Evolutionary conservation across 1,140 invertebrate genomes (phyloP), one percentile per base, ranked within the genome.

Genomic region (Caenorhabditis latens): DNA sequence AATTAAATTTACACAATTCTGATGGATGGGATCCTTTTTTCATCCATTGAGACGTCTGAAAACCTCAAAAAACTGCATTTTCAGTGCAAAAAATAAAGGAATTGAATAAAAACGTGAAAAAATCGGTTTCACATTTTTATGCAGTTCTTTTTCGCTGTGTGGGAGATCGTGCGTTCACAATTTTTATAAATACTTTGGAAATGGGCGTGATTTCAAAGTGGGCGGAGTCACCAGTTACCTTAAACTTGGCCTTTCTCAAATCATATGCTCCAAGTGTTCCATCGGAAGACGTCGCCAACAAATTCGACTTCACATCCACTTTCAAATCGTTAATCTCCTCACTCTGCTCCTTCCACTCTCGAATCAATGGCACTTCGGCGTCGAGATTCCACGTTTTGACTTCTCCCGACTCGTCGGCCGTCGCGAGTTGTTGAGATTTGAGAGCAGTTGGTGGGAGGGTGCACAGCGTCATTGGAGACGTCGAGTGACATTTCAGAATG

Each of bases 311-410:
- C 4, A 71, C 57, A 24, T 87, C 71, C 24, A 88, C 58, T 24
- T 61, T 57, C 32, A 88, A 32, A 40, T 82, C 87, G 48, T 88
- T 88, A 40, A 88, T 87, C n/a, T 86, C 86, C 42, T 84, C 83
- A 3, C 55, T 32, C 42, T 87, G 85, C 40, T 88, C 87, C 21
- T 84, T 84, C 84, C 85, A 88, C 32, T 87, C 48, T 0, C 85
- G 13, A 16, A 88, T 50, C 42, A 67, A 8, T 7, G 85, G 24
- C 14, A 55, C 21, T 19, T 87, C 63, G 6, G 87, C 40, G 46
- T 55, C 50, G 16, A 88, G 53, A 84, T 88, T 84, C 87, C 87
- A 88, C 21, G 87, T 88, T 53, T 83, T 86, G n/a, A 88, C 87
- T 48, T 86, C 55, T 88, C 87, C 87, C 4, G 82, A n/a, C 43